Evolutionary conservation across 2,888 invertebrate genomes (phyloP), one percentile per base, ranked within the genome.

Genomic region (Subacronicta megacephala): DNA sequence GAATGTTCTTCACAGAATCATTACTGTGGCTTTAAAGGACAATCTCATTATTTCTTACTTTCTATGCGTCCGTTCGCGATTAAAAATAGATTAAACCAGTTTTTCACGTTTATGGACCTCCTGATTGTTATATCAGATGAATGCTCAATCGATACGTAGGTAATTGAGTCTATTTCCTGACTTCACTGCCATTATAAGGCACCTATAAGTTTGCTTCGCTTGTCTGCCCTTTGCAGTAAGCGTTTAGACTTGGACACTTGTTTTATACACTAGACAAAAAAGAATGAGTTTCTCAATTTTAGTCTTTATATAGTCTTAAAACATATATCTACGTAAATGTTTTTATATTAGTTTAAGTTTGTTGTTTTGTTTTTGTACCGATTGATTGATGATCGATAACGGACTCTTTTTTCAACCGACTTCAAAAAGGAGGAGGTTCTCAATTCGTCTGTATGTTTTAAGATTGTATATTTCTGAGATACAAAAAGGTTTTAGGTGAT

Each of bases 91-190:
- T 68, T 71, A 53, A 50, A 61, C 47, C 47, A 54, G 49, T 64
- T 61, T 64, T 71, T 77, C 53, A 63, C 70, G 52, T 66, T 62
- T 67, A 69, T 59, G 54, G 66, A 41, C 53, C 62, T 52, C 65
- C 71, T 65, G 78, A 80, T 78, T 78, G 63, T 69, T 63, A 69
- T 72, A 66, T 70, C 62, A 80, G 80, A 87, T 88, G 80, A 82
- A 78, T 76, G 75, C 62, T 58, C 72, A 73, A 75, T 75, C 78
- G 76, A 79, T 81, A 72, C 68, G 70, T 73, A 64, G 76, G 77
- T 85, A 89, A 89, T 85, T 83, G 84, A 82, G 83, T 82, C 81
- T 77, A 82, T 84, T 82, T 80, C 74, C 83, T 74, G 68, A 75
- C 72, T 78, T 78, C 77, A 77, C 66, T 66, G 69, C 71, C 71